phyloP scores from a whole-genome alignment of 37 sponge, comb jelly and placozoan genomes.

The Oscarella lobularis region DNA sequence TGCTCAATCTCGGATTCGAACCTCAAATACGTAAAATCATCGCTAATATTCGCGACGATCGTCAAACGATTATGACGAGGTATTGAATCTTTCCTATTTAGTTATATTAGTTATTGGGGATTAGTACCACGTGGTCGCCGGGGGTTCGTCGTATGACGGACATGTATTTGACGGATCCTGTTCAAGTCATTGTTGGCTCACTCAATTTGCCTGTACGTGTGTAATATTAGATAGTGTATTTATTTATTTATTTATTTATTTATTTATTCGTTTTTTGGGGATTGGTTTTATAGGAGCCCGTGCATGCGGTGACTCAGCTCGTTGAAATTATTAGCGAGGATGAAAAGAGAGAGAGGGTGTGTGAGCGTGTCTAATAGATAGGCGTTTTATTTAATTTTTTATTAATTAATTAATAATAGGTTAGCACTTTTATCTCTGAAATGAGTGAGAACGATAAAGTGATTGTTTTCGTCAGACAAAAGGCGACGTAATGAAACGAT shows the following conservation, averaged over 20 bases:
- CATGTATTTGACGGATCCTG: constrained; percentile 67
- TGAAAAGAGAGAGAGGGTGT: constrained; percentile 73
- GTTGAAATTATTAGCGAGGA: constrained; percentile 62
- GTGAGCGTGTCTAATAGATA: too few species aligned
- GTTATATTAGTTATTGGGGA: too few species aligned
- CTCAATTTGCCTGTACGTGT: constrained; percentile 70
- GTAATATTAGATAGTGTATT: not conserved
- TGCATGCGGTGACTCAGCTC: constrained; percentile 65
- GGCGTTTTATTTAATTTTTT: too few species aligned
- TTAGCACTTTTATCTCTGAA: constrained; percentile 36
- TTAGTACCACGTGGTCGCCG: constrained; percentile 97
- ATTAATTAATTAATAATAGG: too few species aligned
- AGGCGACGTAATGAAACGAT: constrained; percentile 63
- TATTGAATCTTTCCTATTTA: constrained; percentile 1
- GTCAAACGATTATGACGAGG: constrained; percentile 98
- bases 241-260: not conserved
- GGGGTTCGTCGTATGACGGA: constrained; percentile 79
- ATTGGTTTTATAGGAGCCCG: too few species aligned
- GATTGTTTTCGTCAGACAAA: constrained; percentile 57
- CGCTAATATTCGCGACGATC: constrained; percentile 82
- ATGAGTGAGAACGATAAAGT: constrained; percentile 54
- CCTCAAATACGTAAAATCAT: constrained; percentile 89
- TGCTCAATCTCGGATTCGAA: constrained; percentile 99
- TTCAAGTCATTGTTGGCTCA: constrained; percentile 81
- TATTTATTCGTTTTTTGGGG: constrained; percentile 9